phyloP scores from a whole-genome alignment of 2,113 vertebrate genomes.

The Rattus rattus region DNA sequence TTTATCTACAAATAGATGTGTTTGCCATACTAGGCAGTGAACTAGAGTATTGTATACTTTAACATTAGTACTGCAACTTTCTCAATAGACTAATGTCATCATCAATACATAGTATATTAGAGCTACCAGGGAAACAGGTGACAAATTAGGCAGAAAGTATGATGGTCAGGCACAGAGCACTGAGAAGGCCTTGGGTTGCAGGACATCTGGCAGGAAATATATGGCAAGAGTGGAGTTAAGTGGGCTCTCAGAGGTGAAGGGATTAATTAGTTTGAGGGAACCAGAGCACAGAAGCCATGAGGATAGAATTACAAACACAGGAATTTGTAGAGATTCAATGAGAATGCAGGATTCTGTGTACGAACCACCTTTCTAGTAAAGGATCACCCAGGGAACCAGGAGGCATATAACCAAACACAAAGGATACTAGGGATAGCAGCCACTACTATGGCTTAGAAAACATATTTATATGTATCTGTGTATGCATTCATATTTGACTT shows the following conservation, averaged over 20 bases:
- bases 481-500: neutral
- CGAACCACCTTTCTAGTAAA: neutral
- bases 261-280: neutral
- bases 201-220: neutral
- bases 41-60: neutral
- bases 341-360: neutral
- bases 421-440: fast-evolving
- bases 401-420: neutral
- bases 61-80: fast-evolving
- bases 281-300: neutral
- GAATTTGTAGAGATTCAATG: neutral
- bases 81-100: too few relatives aligned
- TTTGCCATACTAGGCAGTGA: neutral
- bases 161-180: neutral
- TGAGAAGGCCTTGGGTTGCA: neutral
- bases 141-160: neutral
- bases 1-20: neutral
- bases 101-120: neutral
- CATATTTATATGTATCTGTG: neutral
- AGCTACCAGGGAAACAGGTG: neutral
- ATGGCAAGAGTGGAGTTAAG: too few relatives aligned
- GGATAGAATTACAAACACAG: neutral
- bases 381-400: neutral
- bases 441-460: neutral
- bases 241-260: neutral